phyloP scores from a whole-genome alignment of 2,113 vertebrate genomes.

The Dasyornis broadbenti region DNA sequence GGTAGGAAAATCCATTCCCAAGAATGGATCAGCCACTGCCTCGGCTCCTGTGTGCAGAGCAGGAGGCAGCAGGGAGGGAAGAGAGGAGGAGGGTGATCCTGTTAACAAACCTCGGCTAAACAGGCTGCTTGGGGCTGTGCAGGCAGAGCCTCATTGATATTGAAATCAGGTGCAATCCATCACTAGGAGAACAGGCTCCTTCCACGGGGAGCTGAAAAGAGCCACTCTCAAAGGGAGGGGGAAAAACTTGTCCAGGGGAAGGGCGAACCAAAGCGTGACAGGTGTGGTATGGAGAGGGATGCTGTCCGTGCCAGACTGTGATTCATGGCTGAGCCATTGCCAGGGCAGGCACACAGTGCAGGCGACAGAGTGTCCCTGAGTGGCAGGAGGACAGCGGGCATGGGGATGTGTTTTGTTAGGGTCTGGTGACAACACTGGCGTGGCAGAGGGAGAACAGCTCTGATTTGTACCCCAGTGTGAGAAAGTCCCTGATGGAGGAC shows the following conservation, averaged over 20 bases:
- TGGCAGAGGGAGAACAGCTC: rapidly evolving
- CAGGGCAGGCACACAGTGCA: rapidly evolving
- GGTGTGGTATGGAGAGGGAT: conserved; percentile 76
- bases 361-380: background rate
- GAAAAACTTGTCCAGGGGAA: conserved; percentile 71
- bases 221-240: conserved; percentile 49
- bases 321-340: conserved; percentile 6
- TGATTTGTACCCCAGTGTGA: background rate
- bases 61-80: background rate
- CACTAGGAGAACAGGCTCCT: conserved; percentile 65
- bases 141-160: conserved; percentile 75
- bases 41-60: background rate
- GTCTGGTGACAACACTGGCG: rapidly evolving
- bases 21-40: background rate
- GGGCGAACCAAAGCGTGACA: conserved; percentile 73
- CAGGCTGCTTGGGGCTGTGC: conserved; percentile 10
- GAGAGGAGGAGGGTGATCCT: conserved; percentile 56
- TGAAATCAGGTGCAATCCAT: conserved; percentile 81
- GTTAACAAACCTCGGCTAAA: conserved; percentile 74
- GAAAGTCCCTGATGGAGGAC: background rate
- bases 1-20: background rate
- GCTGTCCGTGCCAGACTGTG: background rate
- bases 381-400: background rate
- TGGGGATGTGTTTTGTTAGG: background rate
- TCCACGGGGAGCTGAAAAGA: conserved; percentile 75